phyloP scores from a whole-genome alignment of 2,888 invertebrate species.

The Pachliopta kotzebuea region DNA sequence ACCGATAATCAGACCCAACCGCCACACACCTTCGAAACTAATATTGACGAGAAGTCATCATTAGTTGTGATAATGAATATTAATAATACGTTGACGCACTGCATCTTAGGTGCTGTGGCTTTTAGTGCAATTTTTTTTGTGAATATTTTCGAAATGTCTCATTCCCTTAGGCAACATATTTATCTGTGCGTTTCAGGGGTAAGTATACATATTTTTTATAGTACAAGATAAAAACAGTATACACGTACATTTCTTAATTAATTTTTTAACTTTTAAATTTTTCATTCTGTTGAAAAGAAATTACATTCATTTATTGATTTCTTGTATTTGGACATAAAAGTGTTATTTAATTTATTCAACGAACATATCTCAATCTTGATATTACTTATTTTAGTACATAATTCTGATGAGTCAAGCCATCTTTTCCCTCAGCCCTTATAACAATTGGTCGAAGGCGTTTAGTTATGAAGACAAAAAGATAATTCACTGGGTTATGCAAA shows the following conservation, averaged over 20 bases:
- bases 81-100: conserved; percentile 34
- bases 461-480: conserved; percentile 45
- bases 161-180: conserved; percentile 42
- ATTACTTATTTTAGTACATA: conserved; percentile 50
- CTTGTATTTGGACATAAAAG: too few species aligned
- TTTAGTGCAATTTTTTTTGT: conserved; percentile 34
- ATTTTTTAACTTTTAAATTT: too few species aligned
- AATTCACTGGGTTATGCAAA: conserved; percentile 51
- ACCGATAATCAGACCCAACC: neutral
- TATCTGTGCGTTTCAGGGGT: conserved; percentile 56
- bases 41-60: conserved; percentile 14
- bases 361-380: neutral
- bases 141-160: conserved; percentile 9
- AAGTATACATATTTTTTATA: conserved; percentile 36
- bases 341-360: too few species aligned
- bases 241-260: too few species aligned
- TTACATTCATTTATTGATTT: too few species aligned
- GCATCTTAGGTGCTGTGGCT: conserved; percentile 36
- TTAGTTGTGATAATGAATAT: conserved; percentile 32
- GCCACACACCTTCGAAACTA: conserved; percentile 2
- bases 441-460: conserved; percentile 48
- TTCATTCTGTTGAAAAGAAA: too few species aligned
- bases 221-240: too few species aligned
- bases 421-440: conserved; percentile 45
- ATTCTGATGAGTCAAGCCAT: conserved; percentile 57